Evolutionary conservation across 64 coral and sea anemone species (phyloP).

Genomic region (Dendronephthya gigantea): DNA sequence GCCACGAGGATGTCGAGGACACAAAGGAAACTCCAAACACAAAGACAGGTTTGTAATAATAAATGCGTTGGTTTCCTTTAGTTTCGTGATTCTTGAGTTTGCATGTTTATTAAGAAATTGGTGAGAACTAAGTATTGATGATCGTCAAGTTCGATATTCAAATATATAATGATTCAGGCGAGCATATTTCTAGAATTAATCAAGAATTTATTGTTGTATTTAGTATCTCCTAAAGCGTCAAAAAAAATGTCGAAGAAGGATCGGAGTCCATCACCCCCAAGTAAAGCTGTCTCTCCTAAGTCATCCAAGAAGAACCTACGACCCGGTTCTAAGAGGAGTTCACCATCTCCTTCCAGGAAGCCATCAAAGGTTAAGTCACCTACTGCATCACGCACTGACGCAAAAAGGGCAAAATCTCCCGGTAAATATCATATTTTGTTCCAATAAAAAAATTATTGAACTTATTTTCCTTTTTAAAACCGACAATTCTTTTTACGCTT

Average conservation of each 20-base stretch:
- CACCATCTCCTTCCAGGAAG: constrained; percentile 75
- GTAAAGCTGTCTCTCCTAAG: constrained; percentile 47
- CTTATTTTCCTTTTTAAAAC: too few species aligned
- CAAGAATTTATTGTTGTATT: too few species aligned
- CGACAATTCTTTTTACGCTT: too few species aligned
- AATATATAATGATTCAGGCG: too few species aligned
- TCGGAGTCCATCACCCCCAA: background rate
- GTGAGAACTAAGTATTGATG: too few species aligned
- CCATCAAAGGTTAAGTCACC: constrained; percentile 61
- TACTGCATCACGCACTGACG: constrained; percentile 61
- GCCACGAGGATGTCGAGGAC: background rate
- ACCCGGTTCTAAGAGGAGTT: constrained; percentile 50
- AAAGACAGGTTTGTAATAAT: background rate
- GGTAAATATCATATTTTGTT: constrained; percentile 37
- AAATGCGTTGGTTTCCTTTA: too few species aligned
- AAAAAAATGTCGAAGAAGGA: background rate
- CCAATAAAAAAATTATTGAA: too few species aligned
- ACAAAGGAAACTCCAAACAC: background rate
- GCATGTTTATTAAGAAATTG: too few species aligned
- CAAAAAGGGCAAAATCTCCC: constrained; percentile 64
- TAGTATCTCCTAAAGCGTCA: background rate
- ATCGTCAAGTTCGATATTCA: too few species aligned
- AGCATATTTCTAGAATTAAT: too few species aligned
- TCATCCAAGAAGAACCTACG: constrained; percentile 37
- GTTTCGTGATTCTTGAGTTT: background rate